Percentiles rank a stretch among this genome's conserved stretches.
phyloP scores from a whole-genome alignment of 2,113 vertebrate species.

The Notarius lentiginosus region DNA sequence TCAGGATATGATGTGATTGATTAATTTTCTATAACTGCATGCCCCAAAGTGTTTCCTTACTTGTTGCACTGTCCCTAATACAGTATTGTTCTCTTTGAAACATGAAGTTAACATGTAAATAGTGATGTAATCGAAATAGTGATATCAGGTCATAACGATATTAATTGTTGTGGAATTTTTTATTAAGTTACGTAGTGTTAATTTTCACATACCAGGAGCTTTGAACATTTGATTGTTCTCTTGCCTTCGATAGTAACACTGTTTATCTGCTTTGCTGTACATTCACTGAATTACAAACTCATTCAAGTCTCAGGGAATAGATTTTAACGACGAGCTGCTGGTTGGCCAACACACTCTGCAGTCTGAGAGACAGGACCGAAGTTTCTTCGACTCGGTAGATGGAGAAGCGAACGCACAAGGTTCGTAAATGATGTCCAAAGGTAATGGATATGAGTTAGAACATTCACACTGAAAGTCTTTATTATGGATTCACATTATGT shows the following conservation, averaged over 20 bases:
- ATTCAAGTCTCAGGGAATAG: not conserved
- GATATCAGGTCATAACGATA: not conserved
- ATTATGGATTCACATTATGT: not conserved
- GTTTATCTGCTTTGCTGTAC: not conserved
- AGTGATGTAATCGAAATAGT: not conserved
- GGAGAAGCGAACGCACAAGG: not conserved
- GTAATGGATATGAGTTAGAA: not conserved
- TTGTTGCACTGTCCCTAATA: not conserved
- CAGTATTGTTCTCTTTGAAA: not conserved
- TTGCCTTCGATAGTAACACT: not conserved
- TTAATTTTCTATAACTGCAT: not conserved
- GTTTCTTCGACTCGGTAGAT: conserved; percentile 6
- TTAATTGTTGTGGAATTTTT: too few species aligned
- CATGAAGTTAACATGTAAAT: not conserved
- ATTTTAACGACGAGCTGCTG: not conserved
- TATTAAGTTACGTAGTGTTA: too few species aligned
- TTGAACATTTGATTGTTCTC: not conserved
- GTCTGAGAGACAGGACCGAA: conserved; percentile 5
- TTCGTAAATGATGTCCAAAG: conserved; percentile 3
- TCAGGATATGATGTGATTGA: not conserved
- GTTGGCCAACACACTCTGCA: not conserved
- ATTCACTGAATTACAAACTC: not conserved
- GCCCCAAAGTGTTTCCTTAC: not conserved
- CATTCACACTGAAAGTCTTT: not conserved
- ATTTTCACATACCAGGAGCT: not conserved